These are phyloP conservation scores for Cherax destructor DNA, from an alignment of 1,140 invertebrate species.

Conservation along the genomic window DNA sequence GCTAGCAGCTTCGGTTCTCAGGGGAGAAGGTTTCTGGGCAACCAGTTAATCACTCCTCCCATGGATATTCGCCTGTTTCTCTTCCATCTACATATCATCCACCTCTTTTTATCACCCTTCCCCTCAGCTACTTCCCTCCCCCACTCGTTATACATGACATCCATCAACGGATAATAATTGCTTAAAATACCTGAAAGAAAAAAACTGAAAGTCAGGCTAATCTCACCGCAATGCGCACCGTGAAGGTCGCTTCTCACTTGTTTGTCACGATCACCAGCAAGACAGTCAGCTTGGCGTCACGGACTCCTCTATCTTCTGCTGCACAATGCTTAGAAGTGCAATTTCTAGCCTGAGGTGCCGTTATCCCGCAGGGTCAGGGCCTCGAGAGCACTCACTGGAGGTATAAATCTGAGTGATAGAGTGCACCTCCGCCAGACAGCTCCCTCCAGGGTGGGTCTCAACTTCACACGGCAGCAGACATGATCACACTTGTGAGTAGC, in stretches of 20 bases:
- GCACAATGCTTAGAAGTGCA: not conserved
- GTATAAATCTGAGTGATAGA: not conserved
- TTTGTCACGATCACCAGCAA: no score
- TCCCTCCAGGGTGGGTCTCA: constrained; percentile 48
- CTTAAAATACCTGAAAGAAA: not conserved
- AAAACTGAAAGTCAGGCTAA: no score
- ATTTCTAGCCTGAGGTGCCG: not conserved
- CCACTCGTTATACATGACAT: not conserved
- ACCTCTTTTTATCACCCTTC: no score
- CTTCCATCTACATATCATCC: no score
- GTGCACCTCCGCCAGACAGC: constrained; percentile 42
- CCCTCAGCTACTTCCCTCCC: no score
- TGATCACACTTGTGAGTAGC: constrained; percentile 27
- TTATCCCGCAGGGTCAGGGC: constrained; percentile 18
- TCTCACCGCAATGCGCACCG: no score
- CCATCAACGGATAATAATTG: not conserved
- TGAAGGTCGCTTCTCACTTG: not conserved
- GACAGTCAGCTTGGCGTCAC: not conserved
- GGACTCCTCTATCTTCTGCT: not conserved
- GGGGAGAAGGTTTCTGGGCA: constrained; percentile 37
- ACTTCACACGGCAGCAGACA: constrained; percentile 7
- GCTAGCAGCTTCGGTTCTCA: constrained; percentile 38
- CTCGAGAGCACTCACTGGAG: not conserved
- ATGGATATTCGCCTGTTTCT: no score
- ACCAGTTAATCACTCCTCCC: not conserved